Base-by-base conservation (phyloP, 2,113 vertebrate genomes). In the Perca schrenkii region DNA sequence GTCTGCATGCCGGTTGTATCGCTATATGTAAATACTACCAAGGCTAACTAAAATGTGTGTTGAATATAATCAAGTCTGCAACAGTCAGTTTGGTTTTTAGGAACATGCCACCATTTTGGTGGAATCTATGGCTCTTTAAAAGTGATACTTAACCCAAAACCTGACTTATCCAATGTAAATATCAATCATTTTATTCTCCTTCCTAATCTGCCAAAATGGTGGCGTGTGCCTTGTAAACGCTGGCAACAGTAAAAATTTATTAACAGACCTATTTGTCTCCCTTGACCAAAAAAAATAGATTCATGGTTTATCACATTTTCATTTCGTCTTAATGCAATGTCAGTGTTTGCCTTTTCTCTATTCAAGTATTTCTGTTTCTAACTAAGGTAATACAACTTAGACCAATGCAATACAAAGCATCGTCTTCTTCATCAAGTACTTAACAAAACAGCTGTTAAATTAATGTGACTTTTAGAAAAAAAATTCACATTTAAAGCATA, bases 281-380 rank as follows among this genome's bases (percentile, higher is more conserved):
- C 4, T 52, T 46, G 21, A 15, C 34, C 25, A 6, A 58, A 72
- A 6, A 12, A 72, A 40, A 16, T 54, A 15, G 19, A 75, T 61
- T 46, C 16, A 58, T 49, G 3, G 31, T 36, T 65, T 79, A 52
- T 64, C 74, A 19, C 68, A 85, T 83, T 71, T 57, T 65, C 82
- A 85, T 86, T 78, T 74, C 78, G 84, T 82, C 52, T 79, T 14
- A 53, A 58, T 76, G 65, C 85, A 88, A 54, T 60, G 85, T 91
- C 89, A 87, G 86, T 74, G 82, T 86, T 91, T 88, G 73, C 62
- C 60, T 56, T 46, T 43, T 63, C 28, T 68, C 50, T n/a, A 5
- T 7, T 49, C 3, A 57, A 21, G 76, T n/a, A 14, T 31, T 73
- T 49, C 0, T 22, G n/a, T 13, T 57, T 47, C 52, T 28, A 19